A percentile compares a stretch with the other conserved stretches of the same genome.
Evolutionary conservation across 1,140 invertebrate genomes (phyloP).

Genomic region (Neodiprion fabricii): DNA sequence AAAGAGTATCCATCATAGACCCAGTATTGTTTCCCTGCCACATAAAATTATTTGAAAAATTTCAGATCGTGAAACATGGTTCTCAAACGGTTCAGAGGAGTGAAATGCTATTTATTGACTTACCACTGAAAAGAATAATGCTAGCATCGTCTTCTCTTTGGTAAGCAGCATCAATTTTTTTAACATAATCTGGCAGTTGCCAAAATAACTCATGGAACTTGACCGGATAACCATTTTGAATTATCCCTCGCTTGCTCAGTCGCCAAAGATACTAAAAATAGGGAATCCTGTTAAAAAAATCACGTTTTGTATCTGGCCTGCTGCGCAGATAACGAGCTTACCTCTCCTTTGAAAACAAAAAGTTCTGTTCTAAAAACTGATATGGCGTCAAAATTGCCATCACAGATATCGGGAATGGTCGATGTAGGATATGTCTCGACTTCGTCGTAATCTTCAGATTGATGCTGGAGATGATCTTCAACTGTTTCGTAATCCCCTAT

Average conservation of each 20-base stretch:
- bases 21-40: slow-evolving; percentile 71
- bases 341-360: slow-evolving; percentile 77
- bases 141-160: slow-evolving; percentile 72
- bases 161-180: slow-evolving; percentile 77
- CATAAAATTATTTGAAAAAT: neutral
- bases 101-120: neutral
- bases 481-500: slow-evolving; percentile 60
- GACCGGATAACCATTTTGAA: slow-evolving; percentile 70
- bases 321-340: slow-evolving; percentile 42
- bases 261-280: slow-evolving; percentile 68
- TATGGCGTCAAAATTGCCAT: slow-evolving; percentile 72
- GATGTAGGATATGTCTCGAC: slow-evolving; percentile 27
- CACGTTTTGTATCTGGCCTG: neutral
- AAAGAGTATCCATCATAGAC: slow-evolving; percentile 69
- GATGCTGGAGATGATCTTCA: slow-evolving; percentile 53
- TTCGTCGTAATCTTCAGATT: neutral
- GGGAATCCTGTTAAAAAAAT: slow-evolving; percentile 16
- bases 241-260: slow-evolving; percentile 57
- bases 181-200: slow-evolving; percentile 65
- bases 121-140: slow-evolving; percentile 79
- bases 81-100: slow-evolving; percentile 8
- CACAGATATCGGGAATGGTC: slow-evolving; percentile 65
- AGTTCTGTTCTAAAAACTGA: slow-evolving; percentile 71
- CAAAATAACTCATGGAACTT: slow-evolving; percentile 66
- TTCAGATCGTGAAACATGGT: slow-evolving; percentile 21